phyloP scores from a whole-genome alignment of 2,113 vertebrate genomes.

The Alectura lathami region DNA sequence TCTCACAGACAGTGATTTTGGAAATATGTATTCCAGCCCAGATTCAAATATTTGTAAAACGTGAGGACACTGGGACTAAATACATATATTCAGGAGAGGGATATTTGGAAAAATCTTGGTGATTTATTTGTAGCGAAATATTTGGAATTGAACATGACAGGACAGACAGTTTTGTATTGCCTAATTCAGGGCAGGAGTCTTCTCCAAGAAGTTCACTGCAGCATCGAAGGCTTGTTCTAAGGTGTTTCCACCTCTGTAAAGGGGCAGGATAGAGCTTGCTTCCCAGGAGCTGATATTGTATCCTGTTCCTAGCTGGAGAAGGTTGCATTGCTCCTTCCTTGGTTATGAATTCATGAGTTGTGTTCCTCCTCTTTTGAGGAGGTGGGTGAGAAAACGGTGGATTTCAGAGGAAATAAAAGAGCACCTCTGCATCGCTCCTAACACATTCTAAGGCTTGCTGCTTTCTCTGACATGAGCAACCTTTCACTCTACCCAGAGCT shows the following conservation, averaged over 20 bases:
- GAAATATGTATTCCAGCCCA: neutral
- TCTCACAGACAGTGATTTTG: neutral
- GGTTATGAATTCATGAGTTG: neutral
- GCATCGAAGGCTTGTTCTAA: neutral
- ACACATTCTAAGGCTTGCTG: neutral
- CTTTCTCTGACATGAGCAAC: neutral
- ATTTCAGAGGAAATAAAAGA: neutral
- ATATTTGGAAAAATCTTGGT: neutral
- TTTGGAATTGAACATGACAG: neutral
- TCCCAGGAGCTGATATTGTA: rapidly evolving
- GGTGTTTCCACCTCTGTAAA: neutral
- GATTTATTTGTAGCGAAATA: neutral
- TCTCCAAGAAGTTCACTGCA: neutral
- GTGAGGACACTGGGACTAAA: neutral
- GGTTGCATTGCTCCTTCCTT: rapidly evolving
- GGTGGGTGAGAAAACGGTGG: neutral
- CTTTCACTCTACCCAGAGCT: neutral
- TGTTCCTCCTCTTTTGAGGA: neutral
- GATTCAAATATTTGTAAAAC: neutral
- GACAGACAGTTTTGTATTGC: neutral
- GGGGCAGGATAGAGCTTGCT: neutral
- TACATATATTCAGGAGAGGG: neutral
- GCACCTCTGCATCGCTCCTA: neutral
- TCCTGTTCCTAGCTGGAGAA: neutral
- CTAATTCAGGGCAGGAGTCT: neutral